Evolutionary conservation across 2,888 invertebrate genomes (phyloP).

Genomic region (Pristionchus maxplancki): DNA sequence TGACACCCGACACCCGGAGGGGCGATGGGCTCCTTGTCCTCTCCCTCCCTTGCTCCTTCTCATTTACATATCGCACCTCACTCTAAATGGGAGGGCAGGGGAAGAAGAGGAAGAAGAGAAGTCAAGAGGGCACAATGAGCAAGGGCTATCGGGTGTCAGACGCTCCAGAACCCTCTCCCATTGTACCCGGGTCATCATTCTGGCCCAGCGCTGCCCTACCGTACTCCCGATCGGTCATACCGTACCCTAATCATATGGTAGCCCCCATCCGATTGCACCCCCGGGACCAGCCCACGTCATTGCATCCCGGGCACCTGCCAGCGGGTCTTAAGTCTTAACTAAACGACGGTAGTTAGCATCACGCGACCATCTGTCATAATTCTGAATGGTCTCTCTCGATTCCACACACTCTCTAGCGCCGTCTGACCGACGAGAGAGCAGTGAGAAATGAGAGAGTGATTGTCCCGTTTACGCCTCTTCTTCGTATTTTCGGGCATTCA

Average conservation of each 20-base stretch:
- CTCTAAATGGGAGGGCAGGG: not conserved
- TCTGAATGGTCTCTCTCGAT: not conserved
- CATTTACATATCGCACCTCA: constrained; percentile 12
- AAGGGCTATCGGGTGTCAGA: not conserved
- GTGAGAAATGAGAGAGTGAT: too few species aligned
- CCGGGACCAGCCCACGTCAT: not conserved
- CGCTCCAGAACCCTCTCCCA: not conserved
- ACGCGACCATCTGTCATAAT: constrained; percentile 45
- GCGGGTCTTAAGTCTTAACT: not conserved
- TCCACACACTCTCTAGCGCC: too few species aligned
- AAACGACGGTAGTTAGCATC: not conserved
- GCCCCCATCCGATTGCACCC: not conserved
- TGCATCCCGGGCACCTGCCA: not conserved
- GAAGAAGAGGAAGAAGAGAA: not conserved
- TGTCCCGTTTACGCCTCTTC: not conserved
- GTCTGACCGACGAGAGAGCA: too few species aligned
- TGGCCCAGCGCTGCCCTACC: not conserved
- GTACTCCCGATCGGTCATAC: not conserved
- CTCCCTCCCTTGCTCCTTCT: not conserved
- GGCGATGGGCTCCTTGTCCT: not conserved
- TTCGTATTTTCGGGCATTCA: not conserved
- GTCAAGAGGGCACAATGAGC: not conserved
- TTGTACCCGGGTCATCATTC: too few species aligned
- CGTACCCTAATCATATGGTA: not conserved
- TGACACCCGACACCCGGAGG: not conserved